phyloP scores from a whole-genome alignment of 2,113 vertebrate genomes.

The Donacobius atricapilla region DNA sequence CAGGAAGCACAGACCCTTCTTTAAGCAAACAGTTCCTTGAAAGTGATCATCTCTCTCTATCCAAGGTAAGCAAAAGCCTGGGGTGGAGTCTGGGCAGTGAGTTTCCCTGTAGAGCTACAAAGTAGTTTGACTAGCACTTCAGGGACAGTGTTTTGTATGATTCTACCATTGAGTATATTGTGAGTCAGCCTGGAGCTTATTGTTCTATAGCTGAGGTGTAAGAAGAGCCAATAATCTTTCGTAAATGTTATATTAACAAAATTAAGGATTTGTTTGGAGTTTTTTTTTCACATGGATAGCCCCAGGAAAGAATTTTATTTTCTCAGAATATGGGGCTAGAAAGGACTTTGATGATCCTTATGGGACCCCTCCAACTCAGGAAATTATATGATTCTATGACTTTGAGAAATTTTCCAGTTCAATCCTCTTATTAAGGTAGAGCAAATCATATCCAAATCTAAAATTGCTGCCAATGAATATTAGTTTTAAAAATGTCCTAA shows the following conservation, averaged over 20 bases:
- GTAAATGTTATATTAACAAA: not conserved
- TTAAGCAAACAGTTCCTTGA: slow-evolving; percentile 74
- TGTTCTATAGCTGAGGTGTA: not conserved
- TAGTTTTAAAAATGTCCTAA: not conserved
- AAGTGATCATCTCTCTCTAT: slow-evolving; percentile 62
- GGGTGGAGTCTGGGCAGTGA: not conserved
- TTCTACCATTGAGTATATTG: not conserved
- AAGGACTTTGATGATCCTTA: not conserved
- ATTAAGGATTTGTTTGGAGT: not conserved
- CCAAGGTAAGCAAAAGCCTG: slow-evolving; percentile 67
- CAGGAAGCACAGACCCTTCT: slow-evolving; percentile 71
- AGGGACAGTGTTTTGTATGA: not conserved
- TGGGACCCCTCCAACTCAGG: not conserved
- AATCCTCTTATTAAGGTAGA: not conserved
- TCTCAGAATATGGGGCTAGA: not conserved
- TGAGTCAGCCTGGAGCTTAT: not conserved
- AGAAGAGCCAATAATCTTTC: not conserved
- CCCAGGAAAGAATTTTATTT: not conserved
- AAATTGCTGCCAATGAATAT: not conserved
- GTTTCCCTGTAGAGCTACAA: not conserved
- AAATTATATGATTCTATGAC: not conserved
- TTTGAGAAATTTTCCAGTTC: not conserved
- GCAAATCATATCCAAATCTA: not conserved
- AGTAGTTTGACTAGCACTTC: not conserved
- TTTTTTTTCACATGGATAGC: not conserved